Conservation (phyloP, 2,888 invertebrate genomes). For the Saturnia pavonia region DNA sequence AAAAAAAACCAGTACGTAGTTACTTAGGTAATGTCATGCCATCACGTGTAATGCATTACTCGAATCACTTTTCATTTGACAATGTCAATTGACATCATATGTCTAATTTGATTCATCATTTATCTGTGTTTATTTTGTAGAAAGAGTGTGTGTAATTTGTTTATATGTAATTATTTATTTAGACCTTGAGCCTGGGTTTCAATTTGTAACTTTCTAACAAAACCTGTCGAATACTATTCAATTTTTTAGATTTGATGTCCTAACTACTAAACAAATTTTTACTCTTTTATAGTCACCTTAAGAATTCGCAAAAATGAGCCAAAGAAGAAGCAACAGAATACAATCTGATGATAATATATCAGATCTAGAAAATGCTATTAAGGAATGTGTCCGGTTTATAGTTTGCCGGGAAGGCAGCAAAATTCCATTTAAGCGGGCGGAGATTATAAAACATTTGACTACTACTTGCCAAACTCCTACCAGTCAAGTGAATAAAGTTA, state of each 20-base stretch:
- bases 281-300: not conserved
- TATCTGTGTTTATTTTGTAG: too few species aligned
- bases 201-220: too few species aligned
- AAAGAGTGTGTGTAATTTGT: too few species aligned
- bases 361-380: constrained; percentile 45
- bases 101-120: too few species aligned
- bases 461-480: constrained; percentile 46
- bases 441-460: constrained; percentile 59
- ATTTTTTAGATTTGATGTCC: not conserved
- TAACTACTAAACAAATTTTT: not conserved
- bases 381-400: constrained; percentile 66
- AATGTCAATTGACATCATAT: too few species aligned
- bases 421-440: constrained; percentile 62
- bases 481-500: constrained; percentile 47
- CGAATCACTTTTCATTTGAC: too few species aligned
- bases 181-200: too few species aligned
- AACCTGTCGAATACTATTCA: too few species aligned
- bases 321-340: constrained; percentile 41
- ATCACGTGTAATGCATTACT: too few species aligned
- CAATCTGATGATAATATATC: constrained; percentile 30
- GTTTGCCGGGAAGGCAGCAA: constrained; percentile 68
- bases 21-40: too few species aligned
- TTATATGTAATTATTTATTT: too few species aligned
- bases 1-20: too few species aligned
- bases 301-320: constrained; percentile 40